These are phyloP conservation scores for Linnaemya vulpina DNA, from an alignment of 2,888 invertebrate genomes.

Conservation along the genomic window DNA sequence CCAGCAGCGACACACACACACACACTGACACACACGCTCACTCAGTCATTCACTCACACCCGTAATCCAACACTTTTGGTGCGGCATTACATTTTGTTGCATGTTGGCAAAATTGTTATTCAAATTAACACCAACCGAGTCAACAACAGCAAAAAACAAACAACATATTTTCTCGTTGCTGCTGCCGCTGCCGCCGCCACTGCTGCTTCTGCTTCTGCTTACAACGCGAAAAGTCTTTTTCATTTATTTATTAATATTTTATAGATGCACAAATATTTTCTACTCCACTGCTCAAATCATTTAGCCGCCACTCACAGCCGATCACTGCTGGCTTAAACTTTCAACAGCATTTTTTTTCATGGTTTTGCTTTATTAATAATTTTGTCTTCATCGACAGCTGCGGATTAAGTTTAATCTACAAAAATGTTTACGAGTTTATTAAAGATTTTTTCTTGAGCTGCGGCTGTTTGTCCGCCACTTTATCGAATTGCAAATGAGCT, in stretches of 20 bases:
- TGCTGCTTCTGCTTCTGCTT: neutral
- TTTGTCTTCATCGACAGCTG: conserved; percentile 60
- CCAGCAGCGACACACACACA: too few relatives aligned
- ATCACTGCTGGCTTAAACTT: conserved; percentile 46
- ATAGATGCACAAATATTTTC: conserved; percentile 32
- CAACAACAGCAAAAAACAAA: neutral
- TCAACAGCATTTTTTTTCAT: conserved; percentile 46
- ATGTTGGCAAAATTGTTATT: conserved; percentile 48
- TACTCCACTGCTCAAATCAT: conserved; percentile 32
- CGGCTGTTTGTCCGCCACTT: conserved; percentile 11
- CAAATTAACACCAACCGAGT: conserved; percentile 41
- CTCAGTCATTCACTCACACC: conserved; percentile 21
- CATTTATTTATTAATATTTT: conserved; percentile 23
- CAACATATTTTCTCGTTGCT: conserved; percentile 10
- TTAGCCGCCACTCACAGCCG: conserved; percentile 26
- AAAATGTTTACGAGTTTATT: conserved; percentile 58
- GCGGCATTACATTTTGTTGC: conserved; percentile 34
- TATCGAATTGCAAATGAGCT: conserved; percentile 18
- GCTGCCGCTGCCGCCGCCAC: neutral
- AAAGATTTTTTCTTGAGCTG: neutral
- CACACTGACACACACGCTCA: too few relatives aligned
- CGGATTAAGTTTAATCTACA: conserved; percentile 56
- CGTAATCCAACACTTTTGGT: conserved; percentile 46
- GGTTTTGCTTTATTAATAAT: conserved; percentile 47
- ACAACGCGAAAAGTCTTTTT: neutral